These are phyloP conservation scores for Cynoglossus semilaevis DNA, from an alignment of 2,113 vertebrate species.

Conservation along the genomic window DNA sequence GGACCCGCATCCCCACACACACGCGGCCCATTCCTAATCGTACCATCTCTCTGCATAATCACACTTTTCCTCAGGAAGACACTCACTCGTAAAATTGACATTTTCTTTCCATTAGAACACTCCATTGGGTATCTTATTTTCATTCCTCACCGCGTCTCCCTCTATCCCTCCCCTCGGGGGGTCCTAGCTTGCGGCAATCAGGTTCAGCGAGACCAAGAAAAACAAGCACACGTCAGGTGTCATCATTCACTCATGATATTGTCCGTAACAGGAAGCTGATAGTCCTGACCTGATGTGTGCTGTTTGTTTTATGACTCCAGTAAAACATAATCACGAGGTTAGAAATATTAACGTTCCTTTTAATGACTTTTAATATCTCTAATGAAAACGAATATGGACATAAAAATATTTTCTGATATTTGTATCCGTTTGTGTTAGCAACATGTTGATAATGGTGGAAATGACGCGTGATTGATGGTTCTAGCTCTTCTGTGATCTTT, in stretches of 20 bases:
- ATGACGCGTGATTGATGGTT: conserved; percentile 18
- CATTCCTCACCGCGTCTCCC: conserved; percentile 51
- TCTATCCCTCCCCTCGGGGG: conserved; percentile 24
- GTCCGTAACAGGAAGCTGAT: conserved; percentile 36
- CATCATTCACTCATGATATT: conserved; percentile 44
- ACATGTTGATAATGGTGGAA: background rate
- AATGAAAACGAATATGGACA: too few relatives aligned
- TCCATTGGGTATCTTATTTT: conserved; percentile 66
- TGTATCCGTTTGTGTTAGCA: background rate
- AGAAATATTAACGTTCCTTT: too few relatives aligned
- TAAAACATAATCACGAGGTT: background rate
- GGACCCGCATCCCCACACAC: background rate
- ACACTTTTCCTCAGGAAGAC: conserved; percentile 51
- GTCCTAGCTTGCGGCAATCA: conserved; percentile 43
- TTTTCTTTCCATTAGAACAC: conserved; percentile 68
- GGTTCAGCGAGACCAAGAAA: conserved; percentile 43
- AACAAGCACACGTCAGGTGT: conserved; percentile 55
- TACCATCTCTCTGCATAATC: conserved; percentile 43
- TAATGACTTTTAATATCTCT: too few relatives aligned
- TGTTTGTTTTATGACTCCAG: background rate
- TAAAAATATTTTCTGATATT: background rate
- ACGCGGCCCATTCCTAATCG: conserved; percentile 29
- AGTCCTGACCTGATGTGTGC: too few relatives aligned
- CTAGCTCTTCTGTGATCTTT: conserved; percentile 6
- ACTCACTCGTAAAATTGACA: conserved; percentile 56